Evolutionary conservation across 2,113 vertebrate species (phyloP), one percentile per base, ranked within the genome.

Genomic region (Tupaia tana): DNA sequence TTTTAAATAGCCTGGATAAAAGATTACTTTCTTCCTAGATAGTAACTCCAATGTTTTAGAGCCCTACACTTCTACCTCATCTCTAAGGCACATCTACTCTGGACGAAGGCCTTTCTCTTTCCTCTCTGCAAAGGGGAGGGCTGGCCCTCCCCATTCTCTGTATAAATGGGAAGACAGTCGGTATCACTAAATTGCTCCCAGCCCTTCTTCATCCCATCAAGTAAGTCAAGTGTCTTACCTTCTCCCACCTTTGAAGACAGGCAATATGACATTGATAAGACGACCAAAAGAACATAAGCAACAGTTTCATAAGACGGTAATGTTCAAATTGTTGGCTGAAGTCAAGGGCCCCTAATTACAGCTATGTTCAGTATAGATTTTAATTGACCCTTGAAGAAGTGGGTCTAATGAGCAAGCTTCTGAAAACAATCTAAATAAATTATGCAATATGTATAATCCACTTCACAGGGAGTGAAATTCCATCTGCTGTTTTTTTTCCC

Each of bases 1-100:
- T 94, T 90, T 80, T 63, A 89, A 83, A 93, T 25, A 67, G 59
- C 56, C 7, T 73, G 58, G 27, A 78, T 89, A 74, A 78, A 94
- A 80, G 67, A 71, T 24, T 13, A 66, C 56, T 92, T 43, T 86
- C 66, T 89, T 81, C 19, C 52, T 61, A 70, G 19, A 84, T 13
- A 80, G 20, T 29, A 59, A 88, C 58, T 81, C 43, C 31, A 43
- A 16, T 84, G 80, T 95, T 73, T 84, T 66, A 79, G n/a, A 95
- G 77, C 84, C 14, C 74, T 7, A 12, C 12, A 70, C 19, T 52
- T 83, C 70, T 79, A 78, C 61, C 52, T 91, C 34, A 86, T 64
- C 12, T n/a, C 43, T 66, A 71, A 88, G 24, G 58, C 27, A 75
- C 79, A 79, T 74, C 63, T 61, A 2, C 0, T 29, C 25, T 15